Conservation (phyloP, 2,113 vertebrate genomes). For the Tangachromis dhanisi region DNA sequence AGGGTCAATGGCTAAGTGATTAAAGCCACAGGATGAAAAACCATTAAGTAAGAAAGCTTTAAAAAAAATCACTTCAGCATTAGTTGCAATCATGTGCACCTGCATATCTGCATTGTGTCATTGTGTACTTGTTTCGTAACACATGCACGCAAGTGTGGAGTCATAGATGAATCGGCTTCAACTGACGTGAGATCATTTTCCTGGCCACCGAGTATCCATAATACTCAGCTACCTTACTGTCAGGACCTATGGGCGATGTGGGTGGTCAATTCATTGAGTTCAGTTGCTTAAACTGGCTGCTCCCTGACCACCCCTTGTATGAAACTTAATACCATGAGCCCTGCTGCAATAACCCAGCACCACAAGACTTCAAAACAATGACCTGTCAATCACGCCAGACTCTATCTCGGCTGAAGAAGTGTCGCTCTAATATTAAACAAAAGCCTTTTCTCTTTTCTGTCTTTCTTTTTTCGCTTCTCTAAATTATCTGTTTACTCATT, state of each 20-base stretch:
- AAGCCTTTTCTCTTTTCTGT: neutral
- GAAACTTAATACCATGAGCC: slow-evolving; percentile 52
- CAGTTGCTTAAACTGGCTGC: slow-evolving; percentile 53
- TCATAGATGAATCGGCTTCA: slow-evolving; percentile 6
- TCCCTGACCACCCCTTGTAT: slow-evolving; percentile 34
- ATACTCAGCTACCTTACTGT: slow-evolving; percentile 55
- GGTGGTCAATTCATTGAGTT: slow-evolving; percentile 56
- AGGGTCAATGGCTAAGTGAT: slow-evolving; percentile 33
- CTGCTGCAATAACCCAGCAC: slow-evolving; percentile 59
- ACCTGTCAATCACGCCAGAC: slow-evolving; percentile 49
- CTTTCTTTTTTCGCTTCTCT: neutral
- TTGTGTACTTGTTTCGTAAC: neutral
- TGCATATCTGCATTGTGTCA: neutral
- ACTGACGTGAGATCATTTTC: slow-evolving; percentile 11
- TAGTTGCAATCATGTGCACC: neutral
- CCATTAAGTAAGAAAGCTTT: neutral
- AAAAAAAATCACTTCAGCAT: neutral
- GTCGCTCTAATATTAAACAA: neutral
- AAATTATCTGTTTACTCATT: neutral
- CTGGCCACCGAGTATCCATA: slow-evolving; percentile 34
- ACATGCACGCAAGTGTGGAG: neutral
- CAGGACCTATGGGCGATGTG: slow-evolving; percentile 22
- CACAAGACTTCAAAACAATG: slow-evolving; percentile 47
- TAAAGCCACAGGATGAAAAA: slow-evolving; percentile 3
- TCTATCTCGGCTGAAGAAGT: neutral